These are phyloP conservation scores for Entomobrya proxima DNA, from an alignment of 2,888 invertebrate species.

Conservation along the genomic window DNA sequence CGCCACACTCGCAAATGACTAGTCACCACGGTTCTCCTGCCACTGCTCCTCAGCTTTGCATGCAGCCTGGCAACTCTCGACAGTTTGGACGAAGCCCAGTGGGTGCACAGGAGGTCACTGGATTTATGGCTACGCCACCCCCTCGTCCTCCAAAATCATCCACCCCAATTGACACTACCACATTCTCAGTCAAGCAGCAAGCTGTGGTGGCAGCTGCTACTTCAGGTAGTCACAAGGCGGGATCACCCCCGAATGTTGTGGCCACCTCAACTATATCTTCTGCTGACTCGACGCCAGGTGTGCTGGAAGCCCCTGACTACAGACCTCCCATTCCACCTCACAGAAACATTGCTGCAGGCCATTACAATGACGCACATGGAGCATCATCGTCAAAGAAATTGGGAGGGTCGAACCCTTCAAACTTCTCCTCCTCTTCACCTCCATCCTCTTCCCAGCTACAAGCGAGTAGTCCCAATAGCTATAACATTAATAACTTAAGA, in stretches of 20 bases:
- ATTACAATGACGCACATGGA: constrained; percentile 62
- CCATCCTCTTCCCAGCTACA: constrained; percentile 77
- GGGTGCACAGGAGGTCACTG: constrained; percentile 75
- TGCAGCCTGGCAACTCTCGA: constrained; percentile 59
- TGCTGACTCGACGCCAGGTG: constrained; percentile 45
- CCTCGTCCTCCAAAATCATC: constrained; percentile 72
- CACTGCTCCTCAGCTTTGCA: constrained; percentile 26
- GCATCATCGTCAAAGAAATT: constrained; percentile 49
- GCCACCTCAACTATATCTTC: constrained; percentile 79
- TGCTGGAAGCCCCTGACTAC: constrained; percentile 81
- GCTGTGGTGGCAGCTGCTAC: constrained; percentile 75
- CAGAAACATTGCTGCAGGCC: constrained; percentile 81
- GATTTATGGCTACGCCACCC: constrained; percentile 68
- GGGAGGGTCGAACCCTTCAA: constrained; percentile 50
- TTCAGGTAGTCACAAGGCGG: constrained; percentile 67
- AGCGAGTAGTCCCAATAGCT: constrained; percentile 73
- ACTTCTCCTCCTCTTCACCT: constrained; percentile 55
- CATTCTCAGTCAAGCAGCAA: constrained; percentile 73
- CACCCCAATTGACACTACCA: constrained; percentile 72
- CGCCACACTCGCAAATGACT: constrained; percentile 59
- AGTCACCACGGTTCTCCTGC: constrained; percentile 61
- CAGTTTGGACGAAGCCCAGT: constrained; percentile 77
- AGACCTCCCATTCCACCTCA: constrained; percentile 93
- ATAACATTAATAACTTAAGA: constrained; percentile 64
- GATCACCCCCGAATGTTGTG: constrained; percentile 43